Percentiles rank a stretch among this genome's conserved stretches.
phyloP scores from a whole-genome alignment of 2,113 vertebrate species.

The Mola mola region DNA sequence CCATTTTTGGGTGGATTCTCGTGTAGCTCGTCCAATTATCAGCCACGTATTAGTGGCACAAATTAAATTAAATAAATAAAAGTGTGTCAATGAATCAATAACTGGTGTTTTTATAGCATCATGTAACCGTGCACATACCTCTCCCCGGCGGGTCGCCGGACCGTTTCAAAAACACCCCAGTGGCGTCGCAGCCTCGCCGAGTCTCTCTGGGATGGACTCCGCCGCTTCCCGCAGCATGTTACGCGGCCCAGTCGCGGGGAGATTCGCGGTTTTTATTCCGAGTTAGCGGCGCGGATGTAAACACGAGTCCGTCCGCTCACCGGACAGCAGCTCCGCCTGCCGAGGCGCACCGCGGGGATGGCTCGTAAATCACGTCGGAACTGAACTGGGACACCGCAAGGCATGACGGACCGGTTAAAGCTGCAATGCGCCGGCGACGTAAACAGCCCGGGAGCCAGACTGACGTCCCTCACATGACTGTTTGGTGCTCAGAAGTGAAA shows the following conservation, averaged over 20 bases:
- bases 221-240: slow-evolving; percentile 21
- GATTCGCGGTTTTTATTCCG: slow-evolving; percentile 5
- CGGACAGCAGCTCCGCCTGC: slow-evolving; percentile 43
- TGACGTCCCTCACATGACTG: too few relatives aligned
- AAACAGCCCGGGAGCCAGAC: too few relatives aligned
- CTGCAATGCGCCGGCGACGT: slow-evolving; percentile 58
- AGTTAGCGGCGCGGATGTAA: slow-evolving; percentile 39
- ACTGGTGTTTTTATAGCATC: too few relatives aligned
- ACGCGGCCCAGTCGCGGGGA: slow-evolving; percentile 13
- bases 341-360: neutral
- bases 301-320: slow-evolving; percentile 40
- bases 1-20: slow-evolving; percentile 7
- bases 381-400: slow-evolving; percentile 79
- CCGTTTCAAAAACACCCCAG: slow-evolving; percentile 6
- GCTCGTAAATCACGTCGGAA: slow-evolving; percentile 57
- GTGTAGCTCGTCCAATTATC: too few relatives aligned
- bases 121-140: too few relatives aligned
- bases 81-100: too few relatives aligned
- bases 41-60: too few relatives aligned
- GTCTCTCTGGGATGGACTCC: slow-evolving; percentile 8
- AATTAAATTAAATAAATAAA: too few relatives aligned
- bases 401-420: slow-evolving; percentile 81
- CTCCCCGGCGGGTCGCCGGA: slow-evolving; percentile 11
- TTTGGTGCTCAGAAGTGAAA: too few relatives aligned
- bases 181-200: neutral